Conservation (phyloP, 2,888 invertebrate genomes). For the Diploptera punctata region DNA sequence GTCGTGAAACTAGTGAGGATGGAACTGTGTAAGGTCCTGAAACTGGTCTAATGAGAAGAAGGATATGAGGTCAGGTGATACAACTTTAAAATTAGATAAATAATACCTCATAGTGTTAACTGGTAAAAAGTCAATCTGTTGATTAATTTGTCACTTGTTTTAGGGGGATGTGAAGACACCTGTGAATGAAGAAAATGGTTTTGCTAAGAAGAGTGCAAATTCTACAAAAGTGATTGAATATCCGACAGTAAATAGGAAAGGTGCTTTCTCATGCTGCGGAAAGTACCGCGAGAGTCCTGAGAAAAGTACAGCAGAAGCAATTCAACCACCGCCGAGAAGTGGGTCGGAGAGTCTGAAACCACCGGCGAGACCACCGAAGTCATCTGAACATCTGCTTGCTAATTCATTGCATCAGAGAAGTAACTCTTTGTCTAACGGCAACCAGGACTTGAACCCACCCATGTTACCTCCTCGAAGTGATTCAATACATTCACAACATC, state of each 20-base stretch:
- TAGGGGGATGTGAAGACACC: neutral
- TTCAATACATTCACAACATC: conserved; percentile 57
- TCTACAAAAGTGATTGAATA: conserved; percentile 65
- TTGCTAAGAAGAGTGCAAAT: neutral
- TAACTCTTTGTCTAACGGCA: neutral
- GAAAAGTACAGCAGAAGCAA: conserved; percentile 57
- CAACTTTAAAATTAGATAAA: too few relatives aligned
- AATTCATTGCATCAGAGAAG: conserved; percentile 54
- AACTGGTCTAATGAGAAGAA: too few relatives aligned
- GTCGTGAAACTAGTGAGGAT: too few relatives aligned
- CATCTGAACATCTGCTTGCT: conserved; percentile 11
- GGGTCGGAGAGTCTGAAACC: conserved; percentile 63
- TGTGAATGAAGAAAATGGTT: neutral
- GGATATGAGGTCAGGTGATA: too few relatives aligned
- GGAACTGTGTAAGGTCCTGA: too few relatives aligned
- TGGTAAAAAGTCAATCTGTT: too few relatives aligned
- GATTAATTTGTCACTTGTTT: neutral
- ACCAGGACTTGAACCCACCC: conserved; percentile 52
- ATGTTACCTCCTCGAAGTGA: conserved; percentile 44
- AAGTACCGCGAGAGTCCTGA: conserved; percentile 35
- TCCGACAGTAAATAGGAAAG: conserved; percentile 74
- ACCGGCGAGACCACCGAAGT: conserved; percentile 73
- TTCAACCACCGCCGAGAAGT: conserved; percentile 67
- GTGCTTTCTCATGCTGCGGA: conserved; percentile 73
- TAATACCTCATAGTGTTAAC: too few relatives aligned